phyloP scores from a whole-genome alignment of 1,140 invertebrate genomes.

The Nymphalis io region DNA sequence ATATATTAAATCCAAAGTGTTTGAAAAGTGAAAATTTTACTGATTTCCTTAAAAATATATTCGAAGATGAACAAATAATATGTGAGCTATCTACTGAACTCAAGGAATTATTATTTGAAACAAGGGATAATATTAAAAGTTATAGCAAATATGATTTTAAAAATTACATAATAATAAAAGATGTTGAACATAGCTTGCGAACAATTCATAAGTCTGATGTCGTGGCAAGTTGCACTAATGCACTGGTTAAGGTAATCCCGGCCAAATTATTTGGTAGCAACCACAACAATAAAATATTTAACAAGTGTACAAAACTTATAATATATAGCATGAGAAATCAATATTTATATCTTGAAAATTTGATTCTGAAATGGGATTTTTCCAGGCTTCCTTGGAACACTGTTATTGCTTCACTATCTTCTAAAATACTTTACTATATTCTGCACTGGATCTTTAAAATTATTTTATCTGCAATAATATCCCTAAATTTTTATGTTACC shows the following conservation, averaged over 20 bases:
- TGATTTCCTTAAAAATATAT: constrained; percentile 47
- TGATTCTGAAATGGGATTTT: constrained; percentile 65
- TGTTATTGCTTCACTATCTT: constrained; percentile 27
- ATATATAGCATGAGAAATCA: constrained; percentile 71
- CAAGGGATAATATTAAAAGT: constrained; percentile 54
- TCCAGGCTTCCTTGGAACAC: constrained; percentile 50
- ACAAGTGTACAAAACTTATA: constrained; percentile 53
- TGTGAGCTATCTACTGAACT: constrained; percentile 46
- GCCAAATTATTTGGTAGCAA: constrained; percentile 58
- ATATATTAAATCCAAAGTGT: constrained; percentile 58
- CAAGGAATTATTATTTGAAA: constrained; percentile 38
- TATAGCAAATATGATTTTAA: constrained; percentile 59
- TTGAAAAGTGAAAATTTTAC: constrained; percentile 49
- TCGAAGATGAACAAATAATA: constrained; percentile 48
- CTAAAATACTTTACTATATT: constrained; percentile 50
- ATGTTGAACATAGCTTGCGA: constrained; percentile 15
- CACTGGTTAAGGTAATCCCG: constrained; percentile 58
- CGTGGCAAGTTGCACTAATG: constrained; percentile 45
- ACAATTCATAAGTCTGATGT: constrained; percentile 53
- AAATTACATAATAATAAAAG: constrained; percentile 47
- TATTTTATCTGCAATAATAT: constrained; percentile 67
- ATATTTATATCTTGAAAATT: constrained; percentile 50
- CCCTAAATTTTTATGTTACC: constrained; percentile 74
- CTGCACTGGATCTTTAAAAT: constrained; percentile 65
- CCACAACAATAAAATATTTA: constrained; percentile 69